phyloP scores from a whole-genome alignment of 2,113 vertebrate species.

The Istiophorus platypterus region DNA sequence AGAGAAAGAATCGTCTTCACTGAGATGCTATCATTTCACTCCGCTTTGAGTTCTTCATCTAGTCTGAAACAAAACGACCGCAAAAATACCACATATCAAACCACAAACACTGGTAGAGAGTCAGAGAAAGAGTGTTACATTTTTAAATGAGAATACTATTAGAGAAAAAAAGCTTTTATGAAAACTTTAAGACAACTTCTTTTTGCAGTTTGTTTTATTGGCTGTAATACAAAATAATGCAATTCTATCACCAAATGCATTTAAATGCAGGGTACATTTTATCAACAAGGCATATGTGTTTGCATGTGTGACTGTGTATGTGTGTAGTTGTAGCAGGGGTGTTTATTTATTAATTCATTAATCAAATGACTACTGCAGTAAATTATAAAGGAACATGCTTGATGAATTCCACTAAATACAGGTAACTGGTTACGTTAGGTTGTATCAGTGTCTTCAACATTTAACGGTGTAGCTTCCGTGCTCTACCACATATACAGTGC shows the following conservation, averaged over 20 bases:
- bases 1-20: constrained; percentile 40
- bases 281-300: not conserved
- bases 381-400: not conserved
- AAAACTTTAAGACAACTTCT: not conserved
- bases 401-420: not conserved
- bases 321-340: not conserved
- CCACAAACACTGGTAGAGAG: constrained; percentile 71
- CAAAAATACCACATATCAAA: constrained; percentile 80
- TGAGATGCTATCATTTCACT: constrained; percentile 72
- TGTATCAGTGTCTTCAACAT: not conserved
- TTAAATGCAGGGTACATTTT: not conserved
- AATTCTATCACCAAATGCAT: not conserved
- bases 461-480: not conserved
- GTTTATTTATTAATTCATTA: not conserved
- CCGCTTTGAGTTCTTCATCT: constrained; percentile 78
- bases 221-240: not conserved
- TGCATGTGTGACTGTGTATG: not conserved
- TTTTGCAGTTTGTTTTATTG: constrained; percentile 17
- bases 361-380: not conserved
- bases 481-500: not conserved
- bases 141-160: constrained; percentile 25
- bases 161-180: not conserved
- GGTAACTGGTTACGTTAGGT: not conserved
- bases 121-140: not conserved
- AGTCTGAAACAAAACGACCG: constrained; percentile 84